Evolutionary conservation across 1,140 invertebrate genomes (phyloP).

Genomic region (Oryzaephilus surinamensis): DNA sequence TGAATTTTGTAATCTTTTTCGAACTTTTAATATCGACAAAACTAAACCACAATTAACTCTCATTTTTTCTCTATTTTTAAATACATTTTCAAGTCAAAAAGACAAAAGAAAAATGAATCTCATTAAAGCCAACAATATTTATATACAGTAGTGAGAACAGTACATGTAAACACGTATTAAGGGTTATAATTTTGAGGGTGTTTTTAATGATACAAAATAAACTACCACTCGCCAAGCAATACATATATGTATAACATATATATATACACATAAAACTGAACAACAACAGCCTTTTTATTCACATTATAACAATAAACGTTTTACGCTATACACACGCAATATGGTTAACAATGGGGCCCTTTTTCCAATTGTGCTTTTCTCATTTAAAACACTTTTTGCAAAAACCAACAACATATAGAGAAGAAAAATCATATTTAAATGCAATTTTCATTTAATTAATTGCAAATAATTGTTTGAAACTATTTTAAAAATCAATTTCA

Average conservation of each 20-base stretch:
- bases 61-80: too few species aligned
- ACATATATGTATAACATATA: too few species aligned
- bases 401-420: too few species aligned
- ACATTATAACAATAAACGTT: too few species aligned
- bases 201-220: conserved; percentile 16
- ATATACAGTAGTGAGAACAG: conserved; percentile 7
- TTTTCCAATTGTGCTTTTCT: neutral
- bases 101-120: conserved; percentile 8
- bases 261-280: too few species aligned
- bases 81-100: neutral
- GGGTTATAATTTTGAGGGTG: conserved; percentile 12
- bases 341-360: conserved; percentile 3
- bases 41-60: too few species aligned
- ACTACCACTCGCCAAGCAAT: conserved; percentile 7
- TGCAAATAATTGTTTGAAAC: too few species aligned
- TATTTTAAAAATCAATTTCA: too few species aligned
- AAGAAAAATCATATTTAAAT: too few species aligned
- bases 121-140: conserved; percentile 15
- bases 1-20: conserved; percentile 11
- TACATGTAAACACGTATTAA: conserved; percentile 19
- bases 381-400: neutral
- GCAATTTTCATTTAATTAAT: too few species aligned
- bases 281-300: neutral
- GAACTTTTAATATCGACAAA: neutral
- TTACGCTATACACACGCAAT: conserved; percentile 1